Evolutionary conservation across 2,797 vertebrate genomes (phyloP).

Genomic region (Ambastaia sidthimunki): DNA sequence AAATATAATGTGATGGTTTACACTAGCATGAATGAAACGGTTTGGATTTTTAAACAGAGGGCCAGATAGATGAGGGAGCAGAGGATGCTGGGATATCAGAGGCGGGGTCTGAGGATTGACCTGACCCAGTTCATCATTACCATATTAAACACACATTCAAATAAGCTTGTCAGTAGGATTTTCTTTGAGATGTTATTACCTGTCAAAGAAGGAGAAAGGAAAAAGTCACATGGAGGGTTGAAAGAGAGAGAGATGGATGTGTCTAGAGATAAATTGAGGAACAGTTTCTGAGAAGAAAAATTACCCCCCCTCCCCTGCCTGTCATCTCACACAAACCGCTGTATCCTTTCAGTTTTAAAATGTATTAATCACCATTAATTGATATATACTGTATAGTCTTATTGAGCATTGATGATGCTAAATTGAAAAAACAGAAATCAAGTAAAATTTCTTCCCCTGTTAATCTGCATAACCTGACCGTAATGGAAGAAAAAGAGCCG

Average conservation of each 20-base stretch:
- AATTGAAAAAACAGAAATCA: slow-evolving; percentile 1
- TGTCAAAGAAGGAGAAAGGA: slow-evolving; percentile 69
- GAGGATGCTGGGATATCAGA: slow-evolving; percentile 30
- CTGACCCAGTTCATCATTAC: slow-evolving; percentile 69
- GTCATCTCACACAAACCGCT: slow-evolving; percentile 36
- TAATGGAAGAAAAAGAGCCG: background rate
- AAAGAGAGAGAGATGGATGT: slow-evolving; percentile 30
- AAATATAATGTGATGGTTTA: background rate
- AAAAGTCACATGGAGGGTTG: slow-evolving; percentile 63
- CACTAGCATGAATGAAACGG: background rate
- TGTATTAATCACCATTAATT: slow-evolving; percentile 7
- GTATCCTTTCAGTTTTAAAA: slow-evolving; percentile 4
- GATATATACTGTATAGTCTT: slow-evolving; percentile 11
- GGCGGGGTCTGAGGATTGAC: slow-evolving; percentile 22
- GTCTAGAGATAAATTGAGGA: background rate
- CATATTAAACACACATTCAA: slow-evolving; percentile 80
- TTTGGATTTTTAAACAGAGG: slow-evolving; percentile 14
- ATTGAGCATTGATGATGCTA: background rate
- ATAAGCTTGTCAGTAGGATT: slow-evolving; percentile 75
- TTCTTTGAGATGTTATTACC: slow-evolving; percentile 70
- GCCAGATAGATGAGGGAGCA: slow-evolving; percentile 56
- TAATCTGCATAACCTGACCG: slow-evolving; percentile 29
- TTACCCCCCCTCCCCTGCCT: background rate
- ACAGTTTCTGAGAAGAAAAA: slow-evolving; percentile 2
- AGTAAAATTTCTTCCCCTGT: background rate